These are phyloP conservation scores for Alcis repandata DNA, from an alignment of 2,888 invertebrate genomes.

Conservation along the genomic window DNA sequence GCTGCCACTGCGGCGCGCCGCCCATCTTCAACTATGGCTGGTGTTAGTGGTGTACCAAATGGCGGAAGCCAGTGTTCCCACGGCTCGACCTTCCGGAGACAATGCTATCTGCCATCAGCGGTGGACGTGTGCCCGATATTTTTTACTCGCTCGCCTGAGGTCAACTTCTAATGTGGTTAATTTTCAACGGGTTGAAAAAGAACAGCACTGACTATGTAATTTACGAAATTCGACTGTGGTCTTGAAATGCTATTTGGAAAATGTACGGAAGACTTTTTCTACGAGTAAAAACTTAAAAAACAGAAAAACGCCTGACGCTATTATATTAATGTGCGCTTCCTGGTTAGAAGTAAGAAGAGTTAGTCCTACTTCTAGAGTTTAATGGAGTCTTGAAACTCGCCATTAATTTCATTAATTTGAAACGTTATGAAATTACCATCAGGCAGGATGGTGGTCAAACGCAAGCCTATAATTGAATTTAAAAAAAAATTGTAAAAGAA, in stretches of 20 bases:
- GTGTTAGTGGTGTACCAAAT: conserved; percentile 21
- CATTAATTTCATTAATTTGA: too few relatives aligned
- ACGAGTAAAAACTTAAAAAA: neutral
- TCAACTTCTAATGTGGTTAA: conserved; percentile 22
- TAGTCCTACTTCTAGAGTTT: too few relatives aligned
- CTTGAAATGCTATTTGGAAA: neutral
- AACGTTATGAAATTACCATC: neutral
- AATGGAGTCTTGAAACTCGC: too few relatives aligned
- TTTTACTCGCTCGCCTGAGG: conserved; percentile 33
- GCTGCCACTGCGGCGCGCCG: conserved; percentile 3
- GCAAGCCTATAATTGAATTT: too few relatives aligned
- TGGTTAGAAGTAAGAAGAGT: too few relatives aligned
- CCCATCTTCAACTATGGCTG: conserved; percentile 25
- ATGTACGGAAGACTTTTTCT: neutral
- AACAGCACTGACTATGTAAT: conserved; percentile 1
- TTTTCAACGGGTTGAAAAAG: conserved; percentile 11
- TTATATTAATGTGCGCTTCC: too few relatives aligned
- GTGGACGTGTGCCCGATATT: conserved; percentile 48
- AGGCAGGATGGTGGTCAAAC: too few relatives aligned
- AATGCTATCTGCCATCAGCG: conserved; percentile 58
- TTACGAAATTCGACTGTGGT: conserved; percentile 8
- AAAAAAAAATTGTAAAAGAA: neutral
- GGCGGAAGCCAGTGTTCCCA: conserved; percentile 38
- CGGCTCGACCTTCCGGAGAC: conserved; percentile 52
- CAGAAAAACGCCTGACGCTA: too few relatives aligned